These are phyloP conservation scores for Dermatemys mawii DNA, from an alignment of 2,113 vertebrate genomes.

Conservation along the genomic window DNA sequence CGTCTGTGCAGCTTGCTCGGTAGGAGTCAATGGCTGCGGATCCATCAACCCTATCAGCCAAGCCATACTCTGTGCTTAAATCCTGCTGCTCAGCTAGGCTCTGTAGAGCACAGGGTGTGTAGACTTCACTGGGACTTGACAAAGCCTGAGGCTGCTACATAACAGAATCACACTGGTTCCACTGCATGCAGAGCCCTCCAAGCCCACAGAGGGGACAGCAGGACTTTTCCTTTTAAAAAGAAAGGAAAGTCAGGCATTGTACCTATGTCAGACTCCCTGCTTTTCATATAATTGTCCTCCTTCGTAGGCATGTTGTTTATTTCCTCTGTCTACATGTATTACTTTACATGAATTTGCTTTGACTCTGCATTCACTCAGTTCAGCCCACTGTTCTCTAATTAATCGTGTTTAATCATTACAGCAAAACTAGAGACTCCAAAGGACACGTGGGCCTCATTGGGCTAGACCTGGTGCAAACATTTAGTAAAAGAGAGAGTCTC, in stretches of 20 bases:
- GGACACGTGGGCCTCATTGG: not conserved
- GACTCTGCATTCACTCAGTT: not conserved
- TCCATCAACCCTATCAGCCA: not conserved
- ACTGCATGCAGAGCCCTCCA: not conserved
- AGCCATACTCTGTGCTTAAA: not conserved
- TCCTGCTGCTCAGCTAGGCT: not conserved
- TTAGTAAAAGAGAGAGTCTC: not conserved
- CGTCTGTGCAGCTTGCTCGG: not conserved
- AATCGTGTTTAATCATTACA: not conserved
- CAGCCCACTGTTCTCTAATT: not conserved
- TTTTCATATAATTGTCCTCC: constrained; percentile 4
- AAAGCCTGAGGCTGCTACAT: not conserved
- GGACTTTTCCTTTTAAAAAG: not conserved
- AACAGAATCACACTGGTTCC: not conserved
- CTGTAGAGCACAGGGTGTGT: not conserved
- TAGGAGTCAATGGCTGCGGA: not conserved
- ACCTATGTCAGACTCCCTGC: constrained; percentile 13
- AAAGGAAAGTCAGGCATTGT: not conserved
- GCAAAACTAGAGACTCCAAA: not conserved
- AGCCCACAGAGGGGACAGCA: not conserved
- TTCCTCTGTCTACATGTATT: constrained; percentile 1
- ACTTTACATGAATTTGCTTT: constrained; percentile 27
- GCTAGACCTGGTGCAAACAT: not conserved
- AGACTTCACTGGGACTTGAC: not conserved
- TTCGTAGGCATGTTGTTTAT: constrained; percentile 21